Conservation (phyloP, 2,113 vertebrate genomes). For the Chrysemys picta region DNA sequence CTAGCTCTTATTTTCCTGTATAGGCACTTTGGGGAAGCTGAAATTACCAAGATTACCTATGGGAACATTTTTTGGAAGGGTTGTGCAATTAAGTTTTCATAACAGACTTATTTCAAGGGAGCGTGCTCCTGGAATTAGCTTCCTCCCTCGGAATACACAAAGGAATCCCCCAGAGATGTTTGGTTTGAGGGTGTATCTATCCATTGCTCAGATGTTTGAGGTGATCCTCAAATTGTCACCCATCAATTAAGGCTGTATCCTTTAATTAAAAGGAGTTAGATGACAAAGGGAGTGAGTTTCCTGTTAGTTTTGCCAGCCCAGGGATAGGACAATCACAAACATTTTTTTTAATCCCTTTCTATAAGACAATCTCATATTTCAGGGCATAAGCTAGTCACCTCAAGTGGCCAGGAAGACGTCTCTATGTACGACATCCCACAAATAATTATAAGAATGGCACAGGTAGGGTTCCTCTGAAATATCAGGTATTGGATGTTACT, state of each 20-base stretch:
- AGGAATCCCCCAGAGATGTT: constrained; percentile 5
- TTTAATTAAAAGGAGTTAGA: background rate
- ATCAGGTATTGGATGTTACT: background rate
- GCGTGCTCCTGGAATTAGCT: constrained; percentile 8
- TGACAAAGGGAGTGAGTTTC: background rate
- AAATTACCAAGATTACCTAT: background rate
- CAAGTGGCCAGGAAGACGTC: background rate
- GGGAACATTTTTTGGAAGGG: constrained; percentile 1
- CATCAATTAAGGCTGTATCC: background rate
- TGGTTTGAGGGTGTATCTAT: constrained; percentile 22
- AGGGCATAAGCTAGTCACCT: background rate
- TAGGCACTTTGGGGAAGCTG: background rate
- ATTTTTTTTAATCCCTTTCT: background rate
- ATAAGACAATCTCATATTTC: background rate
- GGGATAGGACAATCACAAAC: background rate
- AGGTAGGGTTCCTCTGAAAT: background rate
- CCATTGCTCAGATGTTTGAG: background rate
- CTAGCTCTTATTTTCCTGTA: background rate
- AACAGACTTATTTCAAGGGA: background rate
- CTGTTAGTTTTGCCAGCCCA: background rate
- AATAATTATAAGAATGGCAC: accelerated
- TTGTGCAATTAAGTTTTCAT: background rate
- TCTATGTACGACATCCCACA: background rate
- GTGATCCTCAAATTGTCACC: background rate
- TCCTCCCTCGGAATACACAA: background rate